phyloP scores from a whole-genome alignment of 2,888 invertebrate species.

The Tridacna crocea region DNA sequence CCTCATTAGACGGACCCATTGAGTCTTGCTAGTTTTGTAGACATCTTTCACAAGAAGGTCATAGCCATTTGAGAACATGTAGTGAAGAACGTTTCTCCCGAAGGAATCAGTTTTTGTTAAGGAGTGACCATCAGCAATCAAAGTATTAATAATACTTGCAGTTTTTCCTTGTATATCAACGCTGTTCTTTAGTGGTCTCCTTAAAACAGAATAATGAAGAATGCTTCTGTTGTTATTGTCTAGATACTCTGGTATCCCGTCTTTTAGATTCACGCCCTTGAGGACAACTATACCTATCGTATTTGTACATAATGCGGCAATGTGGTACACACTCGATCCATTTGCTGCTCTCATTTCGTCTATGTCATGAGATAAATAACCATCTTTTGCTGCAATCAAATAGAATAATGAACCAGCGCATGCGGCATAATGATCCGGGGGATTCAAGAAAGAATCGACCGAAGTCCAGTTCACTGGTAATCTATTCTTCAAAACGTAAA shows the following conservation, averaged over 20 bases:
- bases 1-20: background rate
- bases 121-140: background rate
- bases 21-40: background rate
- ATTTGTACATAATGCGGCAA: slow-evolving; percentile 1
- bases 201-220: slow-evolving; percentile 15
- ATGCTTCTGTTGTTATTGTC: slow-evolving; percentile 1
- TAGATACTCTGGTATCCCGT: background rate
- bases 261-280: background rate
- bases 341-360: background rate
- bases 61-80: slow-evolving; percentile 5
- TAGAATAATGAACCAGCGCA: background rate
- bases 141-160: background rate
- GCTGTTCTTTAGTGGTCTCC: background rate
- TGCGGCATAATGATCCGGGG: slow-evolving; percentile 17
- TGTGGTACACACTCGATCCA: slow-evolving; percentile 23
- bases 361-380: background rate
- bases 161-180: background rate
- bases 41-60: background rate
- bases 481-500: background rate
- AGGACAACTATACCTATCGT: background rate
- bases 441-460: background rate
- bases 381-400: background rate
- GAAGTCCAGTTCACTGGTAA: background rate
- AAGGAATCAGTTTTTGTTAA: background rate
- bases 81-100: slow-evolving; percentile 17